A percentile compares a stretch with the other conserved stretches of the same genome.
Evolutionary conservation across 2,888 invertebrate genomes (phyloP).

Genomic region (Cerceris rybyensis): DNA sequence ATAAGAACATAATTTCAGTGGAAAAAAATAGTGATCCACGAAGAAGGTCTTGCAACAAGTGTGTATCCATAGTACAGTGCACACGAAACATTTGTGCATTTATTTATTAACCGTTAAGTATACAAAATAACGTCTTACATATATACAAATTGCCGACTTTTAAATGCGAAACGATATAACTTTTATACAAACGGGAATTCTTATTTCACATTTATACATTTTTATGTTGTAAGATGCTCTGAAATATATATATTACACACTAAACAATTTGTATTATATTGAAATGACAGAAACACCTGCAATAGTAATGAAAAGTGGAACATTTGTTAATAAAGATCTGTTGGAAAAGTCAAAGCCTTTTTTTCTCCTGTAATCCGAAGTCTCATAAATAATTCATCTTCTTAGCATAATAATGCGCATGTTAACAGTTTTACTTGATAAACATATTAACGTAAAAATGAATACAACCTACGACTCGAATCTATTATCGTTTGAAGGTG

Average conservation of each 20-base stretch:
- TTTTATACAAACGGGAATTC: constrained; percentile 44
- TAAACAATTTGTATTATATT: constrained; percentile 24
- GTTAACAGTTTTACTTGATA: constrained; percentile 32
- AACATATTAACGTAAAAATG: constrained; percentile 16
- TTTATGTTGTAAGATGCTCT: constrained; percentile 31
- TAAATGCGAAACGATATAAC: constrained; percentile 20
- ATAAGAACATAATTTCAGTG: constrained; percentile 18
- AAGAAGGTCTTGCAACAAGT: constrained; percentile 38
- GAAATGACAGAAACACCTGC: constrained; percentile 20
- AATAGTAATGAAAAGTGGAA: constrained; percentile 15
- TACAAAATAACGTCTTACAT: constrained; percentile 60
- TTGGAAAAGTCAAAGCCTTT: constrained; percentile 10
- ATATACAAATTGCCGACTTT: constrained; percentile 49
- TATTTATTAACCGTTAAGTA: constrained; percentile 59
- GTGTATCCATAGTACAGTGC: constrained; percentile 38
- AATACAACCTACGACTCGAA: constrained; percentile 14
- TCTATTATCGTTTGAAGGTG: background rate
- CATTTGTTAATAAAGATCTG: constrained; percentile 10
- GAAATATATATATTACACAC: constrained; percentile 43
- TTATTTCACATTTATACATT: constrained; percentile 45
- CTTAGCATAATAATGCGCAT: constrained; percentile 18
- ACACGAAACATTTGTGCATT: constrained; percentile 49
- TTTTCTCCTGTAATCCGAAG: background rate
- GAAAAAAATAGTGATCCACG: constrained; percentile 29
- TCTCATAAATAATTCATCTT: constrained; percentile 17